These are phyloP conservation scores for Lontra canadensis DNA, from an alignment of 2,113 vertebrate genomes.

Conservation along the genomic window DNA sequence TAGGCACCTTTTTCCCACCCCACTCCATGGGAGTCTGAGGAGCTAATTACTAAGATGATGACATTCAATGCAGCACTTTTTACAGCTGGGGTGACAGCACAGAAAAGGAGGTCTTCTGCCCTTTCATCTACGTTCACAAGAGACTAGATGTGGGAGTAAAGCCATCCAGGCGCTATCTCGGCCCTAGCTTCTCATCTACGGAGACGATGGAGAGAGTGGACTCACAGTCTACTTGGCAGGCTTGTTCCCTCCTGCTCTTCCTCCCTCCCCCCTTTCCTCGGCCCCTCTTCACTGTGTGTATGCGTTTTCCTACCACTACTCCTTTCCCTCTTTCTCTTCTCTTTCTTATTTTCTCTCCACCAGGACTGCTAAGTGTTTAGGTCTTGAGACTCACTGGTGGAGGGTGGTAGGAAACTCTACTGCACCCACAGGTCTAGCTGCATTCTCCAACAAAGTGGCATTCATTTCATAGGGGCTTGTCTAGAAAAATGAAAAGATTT, in stretches of 20 bases:
- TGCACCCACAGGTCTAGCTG: neutral
- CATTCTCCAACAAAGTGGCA: neutral
- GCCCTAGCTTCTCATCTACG: neutral
- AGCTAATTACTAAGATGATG: neutral
- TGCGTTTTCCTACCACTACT: neutral
- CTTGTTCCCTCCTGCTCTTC: neutral
- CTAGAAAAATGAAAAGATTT: neutral
- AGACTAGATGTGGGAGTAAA: neutral
- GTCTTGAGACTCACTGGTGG: neutral
- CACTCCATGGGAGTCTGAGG: neutral
- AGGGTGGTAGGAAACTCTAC: neutral
- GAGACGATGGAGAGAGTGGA: neutral
- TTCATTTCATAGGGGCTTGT: neutral
- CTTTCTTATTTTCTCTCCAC: neutral
- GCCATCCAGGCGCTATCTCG: neutral
- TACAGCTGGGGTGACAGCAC: neutral
- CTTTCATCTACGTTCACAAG: neutral
- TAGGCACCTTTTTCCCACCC: neutral
- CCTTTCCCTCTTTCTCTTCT: neutral
- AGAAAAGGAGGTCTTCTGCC: neutral
- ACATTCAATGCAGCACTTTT: neutral
- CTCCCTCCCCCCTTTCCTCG: accelerated
- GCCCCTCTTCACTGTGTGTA: accelerated
- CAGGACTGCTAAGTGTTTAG: neutral
- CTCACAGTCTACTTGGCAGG: neutral